Base-by-base conservation (phyloP, 1,140 invertebrate species). In the Cyclina sinensis region DNA sequence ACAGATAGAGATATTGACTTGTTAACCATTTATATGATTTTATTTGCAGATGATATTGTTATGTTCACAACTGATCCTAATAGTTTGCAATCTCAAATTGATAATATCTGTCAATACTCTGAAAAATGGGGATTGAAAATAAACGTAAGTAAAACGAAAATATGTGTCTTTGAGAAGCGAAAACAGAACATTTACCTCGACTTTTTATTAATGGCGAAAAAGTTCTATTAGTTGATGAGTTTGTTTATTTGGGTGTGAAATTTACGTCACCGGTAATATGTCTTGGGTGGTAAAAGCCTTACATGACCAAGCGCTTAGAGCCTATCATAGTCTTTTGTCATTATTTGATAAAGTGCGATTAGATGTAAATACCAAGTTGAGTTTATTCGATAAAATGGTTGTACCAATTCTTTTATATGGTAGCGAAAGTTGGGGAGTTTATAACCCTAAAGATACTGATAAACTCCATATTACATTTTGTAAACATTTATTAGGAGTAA, bases 381-480 rank as follows among this genome's bases (percentile, higher is more conserved):
- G 11, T 30, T 39, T 88, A 0, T 88, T 81, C 54, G 62, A 88
- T 21, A 57, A 12, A 7, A 54, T 88, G 59, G 39, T 88, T 35
- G 46, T 74, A 30, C 86, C 76, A 27, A 81, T 88, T 21, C 21
- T 88, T 5, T 14, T 88, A 21, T 88, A 81, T 81, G 78, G 86
- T 12, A n/a, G 48, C 73, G 86, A 88, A 59, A 18, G 68, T 2
- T 88, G 86, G 86, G 86, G 78, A 37, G 27, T 79, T 68, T 27
- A 79, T 79, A 54, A 88, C 9, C 16, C 5, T 32, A 54, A 57
- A 35, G 7, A 30, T 11, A 39, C 65, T 39, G 81, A 84, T 48
- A 70, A 70, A 46, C 39, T 84, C 16, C 79, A 82, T 82, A 65
- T 82, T 5, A 70, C n/a, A 51, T 84, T 68, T 48, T 70, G 59